phyloP scores from a whole-genome alignment of 1,140 invertebrate species.

The Argopecten irradians region DNA sequence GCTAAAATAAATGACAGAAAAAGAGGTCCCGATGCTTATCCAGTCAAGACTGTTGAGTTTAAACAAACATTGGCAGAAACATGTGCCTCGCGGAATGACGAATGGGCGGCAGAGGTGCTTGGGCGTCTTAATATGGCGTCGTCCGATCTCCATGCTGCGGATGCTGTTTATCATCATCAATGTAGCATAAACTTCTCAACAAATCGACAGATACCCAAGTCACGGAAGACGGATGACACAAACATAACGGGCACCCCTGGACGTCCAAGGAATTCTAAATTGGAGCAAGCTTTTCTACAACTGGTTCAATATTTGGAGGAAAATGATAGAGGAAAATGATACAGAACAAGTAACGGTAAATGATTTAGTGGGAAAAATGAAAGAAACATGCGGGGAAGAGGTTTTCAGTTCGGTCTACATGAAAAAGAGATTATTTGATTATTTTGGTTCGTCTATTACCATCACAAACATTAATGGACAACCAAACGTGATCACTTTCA shows the following conservation, averaged over 20 bases:
- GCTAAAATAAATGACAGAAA: background rate
- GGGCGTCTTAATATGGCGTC: constrained; percentile 30
- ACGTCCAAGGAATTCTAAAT: background rate
- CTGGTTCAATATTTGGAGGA: constrained; percentile 39
- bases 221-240: constrained; percentile 32
- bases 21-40: constrained; percentile 41
- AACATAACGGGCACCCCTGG: background rate
- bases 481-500: too few species aligned
- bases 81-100: constrained; percentile 44
- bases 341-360: constrained; percentile 49
- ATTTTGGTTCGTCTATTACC: constrained; percentile 42
- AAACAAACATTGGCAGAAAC: background rate
- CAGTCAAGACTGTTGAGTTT: constrained; percentile 50
- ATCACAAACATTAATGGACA: too few species aligned
- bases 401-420: constrained; percentile 48
- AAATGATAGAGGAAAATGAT: too few species aligned
- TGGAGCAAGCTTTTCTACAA: constrained; percentile 36
- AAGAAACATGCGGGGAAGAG: constrained; percentile 35
- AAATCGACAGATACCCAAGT: too few species aligned
- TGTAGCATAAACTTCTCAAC: constrained; percentile 52
- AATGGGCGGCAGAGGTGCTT: constrained; percentile 39
- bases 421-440: constrained; percentile 43
- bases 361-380: constrained; percentile 54
- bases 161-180: constrained; percentile 48
- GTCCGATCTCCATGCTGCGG: constrained; percentile 47